Evolutionary conservation across 2,888 invertebrate genomes (phyloP), one percentile per base, ranked within the genome.

Genomic region (Mesorhabditis belari): DNA sequence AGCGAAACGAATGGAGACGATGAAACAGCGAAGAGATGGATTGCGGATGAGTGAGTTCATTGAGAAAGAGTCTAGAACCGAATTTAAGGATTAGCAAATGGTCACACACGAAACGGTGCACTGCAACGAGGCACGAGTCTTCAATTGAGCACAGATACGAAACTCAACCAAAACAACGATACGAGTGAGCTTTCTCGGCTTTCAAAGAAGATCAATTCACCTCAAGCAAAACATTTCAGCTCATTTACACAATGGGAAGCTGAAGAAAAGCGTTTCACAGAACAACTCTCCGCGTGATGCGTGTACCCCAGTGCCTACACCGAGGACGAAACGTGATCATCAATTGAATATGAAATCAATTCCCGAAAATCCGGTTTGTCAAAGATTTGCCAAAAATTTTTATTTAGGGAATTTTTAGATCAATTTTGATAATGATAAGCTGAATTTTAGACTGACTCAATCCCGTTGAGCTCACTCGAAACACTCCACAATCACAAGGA

Each of bases 1-100:
- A 3, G 63, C 64, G 27, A 66, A 70, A 49, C 12, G 70, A 60
- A 66, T 66, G 64, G 70, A 67, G 29, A 64, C 62, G 54, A 66
- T 67, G 5, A 61, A 62, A 29, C 52, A 61, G 59, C 67, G 66
- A 35, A 44, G 60, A 24, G 70, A 67, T 49, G 67, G 65, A 53
- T 35, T 35, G 44, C 44, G 44, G 44, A 9, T 17, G n/a, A 9
- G 44, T 35, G 44, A 1, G 44, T 1, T 9, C 12, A 9, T 35
- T 35, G 44, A 17, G 12, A 17, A 17, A 17, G n/a, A 35, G n/a
- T 35, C n/a, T 35, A 35, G 12, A 17, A 17, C n/a, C n/a, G n/a
- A 17, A 17, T 35, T 35, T n/a, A 9, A 35, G 44, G 44, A n/a
- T 17, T 35, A 17, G 44, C n/a, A 17, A 35, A 35, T 35, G 44